Percentiles rank a stretch among this genome's conserved stretches.
Conservation (phyloP, 2,797 vertebrate species). For the Acanthopagrus latus region DNA sequence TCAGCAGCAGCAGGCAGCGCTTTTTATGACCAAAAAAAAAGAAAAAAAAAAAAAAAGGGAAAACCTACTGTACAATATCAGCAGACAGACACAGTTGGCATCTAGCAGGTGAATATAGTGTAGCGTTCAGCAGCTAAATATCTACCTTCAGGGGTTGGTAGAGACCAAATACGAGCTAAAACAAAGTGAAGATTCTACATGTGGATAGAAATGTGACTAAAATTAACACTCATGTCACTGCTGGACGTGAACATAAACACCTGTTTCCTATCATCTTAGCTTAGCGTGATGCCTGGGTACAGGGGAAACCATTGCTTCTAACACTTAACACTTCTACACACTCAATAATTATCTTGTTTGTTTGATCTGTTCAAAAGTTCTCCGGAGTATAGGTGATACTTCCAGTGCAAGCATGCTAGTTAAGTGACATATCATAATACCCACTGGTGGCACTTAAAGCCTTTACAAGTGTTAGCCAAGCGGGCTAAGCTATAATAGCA, state of each 20-base stretch:
- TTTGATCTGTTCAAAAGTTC: too few relatives aligned
- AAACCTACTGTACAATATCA: neutral
- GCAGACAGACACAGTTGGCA: neutral
- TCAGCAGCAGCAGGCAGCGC: neutral
- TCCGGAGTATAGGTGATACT: too few relatives aligned
- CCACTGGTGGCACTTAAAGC: too few relatives aligned
- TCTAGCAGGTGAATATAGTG: neutral
- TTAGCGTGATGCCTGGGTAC: too few relatives aligned
- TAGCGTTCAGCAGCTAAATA: neutral
- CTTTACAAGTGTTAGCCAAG: too few relatives aligned
- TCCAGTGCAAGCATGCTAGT: too few relatives aligned
- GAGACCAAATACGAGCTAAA: neutral
- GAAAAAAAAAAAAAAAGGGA: neutral
- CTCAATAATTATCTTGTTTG: too few relatives aligned
- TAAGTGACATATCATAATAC: too few relatives aligned
- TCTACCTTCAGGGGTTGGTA: neutral
- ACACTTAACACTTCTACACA: neutral
- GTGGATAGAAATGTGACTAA: too few relatives aligned
- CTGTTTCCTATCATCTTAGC: neutral
- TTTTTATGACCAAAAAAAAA: too few relatives aligned
- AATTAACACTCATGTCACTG: neutral
- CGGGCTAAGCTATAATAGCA: too few relatives aligned
- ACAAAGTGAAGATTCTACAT: neutral
- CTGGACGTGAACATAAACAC: neutral
- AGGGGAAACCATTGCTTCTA: too few relatives aligned